Evolutionary conservation across 2,797 vertebrate genomes (phyloP), one percentile per base, ranked within the genome.

Genomic region (Phalanger gymnotis): DNA sequence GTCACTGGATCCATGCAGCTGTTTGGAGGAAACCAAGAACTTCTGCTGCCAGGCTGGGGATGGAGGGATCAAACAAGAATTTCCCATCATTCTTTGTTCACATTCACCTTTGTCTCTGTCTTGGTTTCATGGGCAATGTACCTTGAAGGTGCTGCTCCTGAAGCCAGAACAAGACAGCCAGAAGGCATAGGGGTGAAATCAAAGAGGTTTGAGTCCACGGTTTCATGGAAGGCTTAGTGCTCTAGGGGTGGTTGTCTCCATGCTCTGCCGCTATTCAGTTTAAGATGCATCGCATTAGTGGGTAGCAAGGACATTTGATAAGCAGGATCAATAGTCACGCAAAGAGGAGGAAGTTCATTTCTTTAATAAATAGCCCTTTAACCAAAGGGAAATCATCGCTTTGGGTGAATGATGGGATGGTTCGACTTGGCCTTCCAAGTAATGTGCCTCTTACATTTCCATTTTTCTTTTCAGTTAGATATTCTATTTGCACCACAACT

Each of bases 1-100:
- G 96, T 96, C 90, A 0, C 40, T 13, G 94, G 93, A 57, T 93
- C 95, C 92, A 30, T 87, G 95, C 95, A 93, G 96, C 53, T 95
- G 95, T 94, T 61, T 94, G 92, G 89, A 95, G 90, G 92, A 93
- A 95, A 94, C 96, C 93, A 96, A 73, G 92, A 90, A 53, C 6
- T 92, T 58, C 57, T 22, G 87, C 34, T 93, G 91, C 93, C 95
- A 90, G 19, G 5, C 53, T 94, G 55, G 27, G 92, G 58, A 58
- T 58, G 81, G 51, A 40, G 51, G 55, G 90, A 94, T 30, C n/a
- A 94, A 91, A 90, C 52, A 54, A 66, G 7, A 54, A 94, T 90
- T 56, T 47, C 54, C 40, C 52, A 54, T 31, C 30, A 90, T 90
- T 57, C 55, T 93, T 30, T 19, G 34, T 92, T 58, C 40, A 2